A percentile compares a stretch with the other conserved stretches of the same genome.
Conservation (phyloP, 2,888 invertebrate species). For the Drosophila trichaetosa region DNA sequence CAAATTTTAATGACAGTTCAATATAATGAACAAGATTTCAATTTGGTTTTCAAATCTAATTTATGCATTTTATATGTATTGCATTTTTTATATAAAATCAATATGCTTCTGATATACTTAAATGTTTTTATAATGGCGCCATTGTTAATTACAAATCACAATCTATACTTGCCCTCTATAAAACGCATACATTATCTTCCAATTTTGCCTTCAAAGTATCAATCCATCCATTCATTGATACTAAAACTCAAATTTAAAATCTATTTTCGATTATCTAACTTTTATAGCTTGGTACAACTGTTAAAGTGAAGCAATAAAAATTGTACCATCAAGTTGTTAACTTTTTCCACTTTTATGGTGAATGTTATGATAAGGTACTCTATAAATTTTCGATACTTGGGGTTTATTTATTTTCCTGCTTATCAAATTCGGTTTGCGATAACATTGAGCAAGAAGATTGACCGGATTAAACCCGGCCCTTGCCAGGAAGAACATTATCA, state of each 20-base stretch:
- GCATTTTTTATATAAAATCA: background rate
- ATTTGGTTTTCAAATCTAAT: conserved; percentile 43
- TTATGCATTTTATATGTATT: conserved; percentile 24
- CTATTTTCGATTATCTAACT: conserved; percentile 1
- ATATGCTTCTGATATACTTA: background rate
- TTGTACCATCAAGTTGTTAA: conserved; percentile 3
- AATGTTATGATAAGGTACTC: background rate
- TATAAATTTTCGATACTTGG: conserved; percentile 19
- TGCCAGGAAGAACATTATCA: conserved; percentile 23
- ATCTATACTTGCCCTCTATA: background rate
- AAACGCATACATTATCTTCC: background rate
- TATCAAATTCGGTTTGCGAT: conserved; percentile 56
- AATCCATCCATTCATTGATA: background rate
- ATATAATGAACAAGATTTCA: conserved; percentile 53
- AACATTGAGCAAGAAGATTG: conserved; percentile 44
- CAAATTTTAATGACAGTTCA: conserved; percentile 61
- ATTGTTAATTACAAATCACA: background rate
- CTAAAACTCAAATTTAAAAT: background rate
- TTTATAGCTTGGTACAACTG: background rate
- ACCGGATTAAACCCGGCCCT: conserved; percentile 12
- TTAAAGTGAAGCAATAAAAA: background rate
- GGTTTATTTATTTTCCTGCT: conserved; percentile 36
- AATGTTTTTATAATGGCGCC: background rate
- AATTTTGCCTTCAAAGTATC: background rate
- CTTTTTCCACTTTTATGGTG: conserved; percentile 16